phyloP scores from a whole-genome alignment of 1,140 invertebrate species.

The Macrobrachium nipponense region DNA sequence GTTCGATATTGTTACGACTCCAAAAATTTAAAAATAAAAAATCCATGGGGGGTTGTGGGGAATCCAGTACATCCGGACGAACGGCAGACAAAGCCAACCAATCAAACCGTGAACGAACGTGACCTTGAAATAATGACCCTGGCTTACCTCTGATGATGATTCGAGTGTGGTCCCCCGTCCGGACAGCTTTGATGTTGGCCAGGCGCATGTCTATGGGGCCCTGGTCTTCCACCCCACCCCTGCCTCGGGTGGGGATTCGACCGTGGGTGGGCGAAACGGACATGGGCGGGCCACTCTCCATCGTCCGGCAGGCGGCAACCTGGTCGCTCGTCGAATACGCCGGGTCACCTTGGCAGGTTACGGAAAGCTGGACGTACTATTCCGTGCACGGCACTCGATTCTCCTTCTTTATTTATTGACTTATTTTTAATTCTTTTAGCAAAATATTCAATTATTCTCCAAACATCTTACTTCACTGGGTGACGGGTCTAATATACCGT shows the following conservation, averaged over 20 bases:
- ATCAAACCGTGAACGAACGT: neutral
- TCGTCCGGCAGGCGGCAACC: neutral
- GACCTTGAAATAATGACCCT: neutral
- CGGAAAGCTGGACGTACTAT: too few species aligned
- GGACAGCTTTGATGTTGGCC: constrained; percentile 47
- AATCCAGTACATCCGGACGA: neutral
- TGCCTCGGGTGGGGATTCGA: neutral
- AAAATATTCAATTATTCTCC: too few species aligned
- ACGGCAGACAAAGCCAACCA: neutral
- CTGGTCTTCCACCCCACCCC: neutral
- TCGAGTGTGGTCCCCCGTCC: constrained; percentile 50
- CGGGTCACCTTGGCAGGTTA: too few species aligned
- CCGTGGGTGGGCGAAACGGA: neutral
- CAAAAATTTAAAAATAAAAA: too few species aligned
- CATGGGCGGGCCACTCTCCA: neutral
- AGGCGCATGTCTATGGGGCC: constrained; percentile 27
- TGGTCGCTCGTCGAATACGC: neutral
- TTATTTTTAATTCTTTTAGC: too few species aligned
- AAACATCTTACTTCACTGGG: too few species aligned
- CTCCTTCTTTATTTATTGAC: too few species aligned
- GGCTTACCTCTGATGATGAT: constrained; percentile 50
- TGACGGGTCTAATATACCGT: too few species aligned
- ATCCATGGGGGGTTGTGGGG: neutral
- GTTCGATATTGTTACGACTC: too few species aligned
- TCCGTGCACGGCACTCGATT: too few species aligned